Conservation (phyloP, 2,113 vertebrate species). For the Rallus limicola region DNA sequence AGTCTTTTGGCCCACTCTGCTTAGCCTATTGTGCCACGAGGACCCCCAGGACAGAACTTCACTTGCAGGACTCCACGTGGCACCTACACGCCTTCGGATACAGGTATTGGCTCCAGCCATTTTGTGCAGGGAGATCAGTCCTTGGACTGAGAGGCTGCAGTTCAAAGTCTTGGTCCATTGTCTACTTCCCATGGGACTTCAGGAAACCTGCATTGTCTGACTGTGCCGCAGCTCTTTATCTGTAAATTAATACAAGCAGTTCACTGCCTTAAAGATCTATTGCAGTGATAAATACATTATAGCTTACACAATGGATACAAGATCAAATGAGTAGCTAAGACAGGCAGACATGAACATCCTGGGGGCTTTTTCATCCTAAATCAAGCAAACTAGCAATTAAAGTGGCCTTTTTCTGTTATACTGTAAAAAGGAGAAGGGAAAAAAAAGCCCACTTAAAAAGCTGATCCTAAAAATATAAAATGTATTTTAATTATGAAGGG, state of each 20-base stretch:
- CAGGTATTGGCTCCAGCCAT: not conserved
- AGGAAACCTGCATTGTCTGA: not conserved
- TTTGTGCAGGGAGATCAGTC: not conserved
- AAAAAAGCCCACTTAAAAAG: not conserved
- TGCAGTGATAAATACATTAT: not conserved
- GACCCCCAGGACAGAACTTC: not conserved
- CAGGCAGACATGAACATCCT: not conserved
- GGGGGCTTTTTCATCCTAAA: not conserved
- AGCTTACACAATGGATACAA: not conserved
- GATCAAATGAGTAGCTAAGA: constrained; percentile 32
- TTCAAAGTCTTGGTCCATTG: not conserved
- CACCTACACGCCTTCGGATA: not conserved
- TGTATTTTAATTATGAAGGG: constrained; percentile 58
- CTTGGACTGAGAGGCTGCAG: not conserved
- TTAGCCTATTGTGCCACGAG: not conserved
- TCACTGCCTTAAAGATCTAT: not conserved
- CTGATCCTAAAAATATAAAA: constrained; percentile 44
- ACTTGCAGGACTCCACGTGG: not conserved
- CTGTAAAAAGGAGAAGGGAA: not conserved
- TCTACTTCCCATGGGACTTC: not conserved
- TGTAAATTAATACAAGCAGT: not conserved
- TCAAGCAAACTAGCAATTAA: constrained; percentile 18
- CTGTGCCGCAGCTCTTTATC: not conserved
- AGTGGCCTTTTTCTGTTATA: not conserved
- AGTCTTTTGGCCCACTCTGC: not conserved